Conservation (phyloP, 2,113 vertebrate genomes). For the Peromyscus leucopus region DNA sequence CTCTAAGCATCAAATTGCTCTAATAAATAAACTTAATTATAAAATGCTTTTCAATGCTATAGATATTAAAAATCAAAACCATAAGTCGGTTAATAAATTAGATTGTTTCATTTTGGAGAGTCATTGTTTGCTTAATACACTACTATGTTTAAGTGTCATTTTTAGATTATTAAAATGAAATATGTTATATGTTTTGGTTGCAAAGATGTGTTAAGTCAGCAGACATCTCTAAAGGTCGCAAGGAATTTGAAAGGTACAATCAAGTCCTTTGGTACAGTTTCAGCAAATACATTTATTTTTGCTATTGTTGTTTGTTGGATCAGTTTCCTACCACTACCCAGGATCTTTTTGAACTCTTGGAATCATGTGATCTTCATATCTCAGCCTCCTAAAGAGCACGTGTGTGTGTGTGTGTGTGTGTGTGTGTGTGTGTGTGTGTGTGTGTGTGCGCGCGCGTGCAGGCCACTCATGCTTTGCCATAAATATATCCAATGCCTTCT, state of each 20-base stretch:
- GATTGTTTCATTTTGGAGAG: not conserved
- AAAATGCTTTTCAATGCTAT: not conserved
- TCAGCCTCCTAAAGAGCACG: not conserved
- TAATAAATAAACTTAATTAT: not conserved
- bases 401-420: no score
- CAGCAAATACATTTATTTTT: not conserved
- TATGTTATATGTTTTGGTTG: not conserved
- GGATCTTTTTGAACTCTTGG: not conserved
- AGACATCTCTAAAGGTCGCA: not conserved
- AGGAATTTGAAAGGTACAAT: not conserved
- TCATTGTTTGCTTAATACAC: not conserved
- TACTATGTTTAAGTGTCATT: not conserved
- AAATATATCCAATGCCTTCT: not conserved
- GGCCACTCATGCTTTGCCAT: not conserved
- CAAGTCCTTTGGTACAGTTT: not conserved
- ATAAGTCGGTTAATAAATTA: not conserved
- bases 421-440: not conserved
- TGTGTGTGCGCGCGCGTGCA: fast-evolving
- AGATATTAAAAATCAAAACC: not conserved
- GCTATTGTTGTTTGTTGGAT: not conserved
- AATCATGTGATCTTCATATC: not conserved
- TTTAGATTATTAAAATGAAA: not conserved
- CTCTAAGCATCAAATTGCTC: slow-evolving; percentile 18
- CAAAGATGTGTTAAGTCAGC: slow-evolving; percentile 17
- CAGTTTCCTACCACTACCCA: not conserved